Conservation (phyloP, 2,113 vertebrate species). For the Phalacrocorax aristotelis region DNA sequence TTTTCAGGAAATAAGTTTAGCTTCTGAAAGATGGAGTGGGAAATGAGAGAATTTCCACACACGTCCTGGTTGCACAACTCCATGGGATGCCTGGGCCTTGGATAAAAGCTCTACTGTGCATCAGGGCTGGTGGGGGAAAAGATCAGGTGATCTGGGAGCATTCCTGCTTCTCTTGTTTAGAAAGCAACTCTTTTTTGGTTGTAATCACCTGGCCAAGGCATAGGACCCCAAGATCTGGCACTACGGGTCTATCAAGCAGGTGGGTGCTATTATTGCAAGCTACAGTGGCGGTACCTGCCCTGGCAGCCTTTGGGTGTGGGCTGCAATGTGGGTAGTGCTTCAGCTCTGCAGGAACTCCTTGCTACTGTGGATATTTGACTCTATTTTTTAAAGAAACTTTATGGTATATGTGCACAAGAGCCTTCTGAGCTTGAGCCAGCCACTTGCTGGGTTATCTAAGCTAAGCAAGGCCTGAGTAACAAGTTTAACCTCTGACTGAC, state of each 20-base stretch:
- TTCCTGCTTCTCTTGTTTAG: neutral
- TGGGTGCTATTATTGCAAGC: accelerated
- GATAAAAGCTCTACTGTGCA: neutral
- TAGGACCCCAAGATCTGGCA: neutral
- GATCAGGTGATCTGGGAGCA: neutral
- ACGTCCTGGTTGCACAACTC: accelerated
- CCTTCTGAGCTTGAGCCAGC: neutral
- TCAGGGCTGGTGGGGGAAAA: neutral
- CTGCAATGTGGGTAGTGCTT: neutral
- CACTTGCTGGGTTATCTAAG: neutral
- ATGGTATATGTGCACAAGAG: neutral
- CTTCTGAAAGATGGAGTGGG: neutral
- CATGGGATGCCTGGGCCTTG: neutral
- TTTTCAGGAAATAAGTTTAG: neutral
- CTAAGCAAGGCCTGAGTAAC: neutral
- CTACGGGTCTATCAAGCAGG: neutral
- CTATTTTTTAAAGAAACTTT: neutral
- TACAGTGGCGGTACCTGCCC: neutral
- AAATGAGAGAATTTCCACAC: neutral
- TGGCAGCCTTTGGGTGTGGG: neutral
- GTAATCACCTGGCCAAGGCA: neutral
- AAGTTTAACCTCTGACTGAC: neutral
- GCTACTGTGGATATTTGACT: neutral
- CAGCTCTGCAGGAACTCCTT: neutral
- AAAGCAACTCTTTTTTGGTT: neutral